A percentile compares a stretch with the other conserved stretches of the same genome.
phyloP scores from a whole-genome alignment of 2,797 vertebrate species.

The Kryptopterus vitreolus region DNA sequence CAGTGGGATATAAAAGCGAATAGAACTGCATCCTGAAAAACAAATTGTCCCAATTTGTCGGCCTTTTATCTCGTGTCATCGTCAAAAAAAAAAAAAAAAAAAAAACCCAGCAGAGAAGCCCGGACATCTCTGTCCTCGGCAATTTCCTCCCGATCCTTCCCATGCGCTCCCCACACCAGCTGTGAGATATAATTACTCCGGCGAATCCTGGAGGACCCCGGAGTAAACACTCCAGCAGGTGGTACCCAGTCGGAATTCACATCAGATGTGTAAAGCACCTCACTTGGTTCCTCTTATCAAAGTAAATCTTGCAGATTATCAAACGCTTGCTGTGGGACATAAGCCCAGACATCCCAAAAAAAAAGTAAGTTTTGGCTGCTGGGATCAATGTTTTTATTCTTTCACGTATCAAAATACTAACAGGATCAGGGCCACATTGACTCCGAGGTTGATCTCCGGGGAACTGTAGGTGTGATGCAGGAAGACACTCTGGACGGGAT shows the following conservation, averaged over 20 bases:
- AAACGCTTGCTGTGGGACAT: not conserved
- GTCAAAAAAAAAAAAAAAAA: not conserved
- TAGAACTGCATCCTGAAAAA: not conserved
- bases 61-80: not conserved
- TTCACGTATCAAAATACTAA: not conserved
- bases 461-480: not conserved
- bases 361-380: not conserved
- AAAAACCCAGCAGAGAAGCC: not conserved
- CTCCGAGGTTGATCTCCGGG: not conserved
- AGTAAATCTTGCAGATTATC: not conserved
- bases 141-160: slow-evolving; percentile 2
- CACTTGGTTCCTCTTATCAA: not conserved
- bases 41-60: not conserved
- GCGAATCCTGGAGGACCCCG: not conserved
- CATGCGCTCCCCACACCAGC: not conserved
- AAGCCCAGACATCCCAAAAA: not conserved
- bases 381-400: not conserved
- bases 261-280: not conserved
- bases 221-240: slow-evolving; percentile 22
- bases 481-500: not conserved
- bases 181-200: slow-evolving; percentile 16
- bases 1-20: not conserved
- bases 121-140: not conserved
- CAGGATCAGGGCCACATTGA: not conserved
- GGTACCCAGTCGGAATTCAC: not conserved